Evolutionary conservation across 2,888 invertebrate genomes (phyloP).

Genomic region (Parnassius orleans): DNA sequence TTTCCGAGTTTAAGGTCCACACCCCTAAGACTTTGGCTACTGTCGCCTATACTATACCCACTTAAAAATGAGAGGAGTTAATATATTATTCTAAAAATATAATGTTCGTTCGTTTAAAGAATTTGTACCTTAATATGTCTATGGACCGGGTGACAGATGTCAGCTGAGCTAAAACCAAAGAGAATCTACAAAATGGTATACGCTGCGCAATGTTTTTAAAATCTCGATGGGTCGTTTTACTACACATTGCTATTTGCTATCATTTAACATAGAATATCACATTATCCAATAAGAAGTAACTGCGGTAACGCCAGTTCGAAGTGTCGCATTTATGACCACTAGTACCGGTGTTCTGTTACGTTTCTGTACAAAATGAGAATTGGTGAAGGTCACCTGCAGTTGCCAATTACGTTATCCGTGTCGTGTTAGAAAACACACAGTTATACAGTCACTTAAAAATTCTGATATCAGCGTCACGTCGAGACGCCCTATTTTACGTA

Average conservation of each 20-base stretch:
- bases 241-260: neutral
- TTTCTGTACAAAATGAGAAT: constrained; percentile 73
- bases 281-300: too few relatives aligned
- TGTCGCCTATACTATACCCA: too few relatives aligned
- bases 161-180: constrained; percentile 17
- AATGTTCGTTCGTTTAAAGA: neutral
- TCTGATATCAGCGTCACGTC: constrained; percentile 31
- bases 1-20: too few relatives aligned
- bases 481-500: constrained; percentile 45
- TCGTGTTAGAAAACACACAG: constrained; percentile 32
- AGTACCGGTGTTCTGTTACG: constrained; percentile 20
- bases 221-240: neutral
- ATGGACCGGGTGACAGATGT: constrained; percentile 27
- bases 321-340: constrained; percentile 14
- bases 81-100: too few relatives aligned
- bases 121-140: constrained; percentile 29
- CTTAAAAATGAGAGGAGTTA: too few relatives aligned
- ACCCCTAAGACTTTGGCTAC: too few relatives aligned
- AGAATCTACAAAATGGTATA: neutral
- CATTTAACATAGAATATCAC: neutral
- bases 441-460: constrained; percentile 9
- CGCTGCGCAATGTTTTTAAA: constrained; percentile 5
- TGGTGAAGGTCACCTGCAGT: constrained; percentile 55
- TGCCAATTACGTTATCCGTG: constrained; percentile 41
- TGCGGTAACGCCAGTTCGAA: constrained; percentile 4